Conservation (phyloP, 2,888 invertebrate genomes). For the Troides helena region DNA sequence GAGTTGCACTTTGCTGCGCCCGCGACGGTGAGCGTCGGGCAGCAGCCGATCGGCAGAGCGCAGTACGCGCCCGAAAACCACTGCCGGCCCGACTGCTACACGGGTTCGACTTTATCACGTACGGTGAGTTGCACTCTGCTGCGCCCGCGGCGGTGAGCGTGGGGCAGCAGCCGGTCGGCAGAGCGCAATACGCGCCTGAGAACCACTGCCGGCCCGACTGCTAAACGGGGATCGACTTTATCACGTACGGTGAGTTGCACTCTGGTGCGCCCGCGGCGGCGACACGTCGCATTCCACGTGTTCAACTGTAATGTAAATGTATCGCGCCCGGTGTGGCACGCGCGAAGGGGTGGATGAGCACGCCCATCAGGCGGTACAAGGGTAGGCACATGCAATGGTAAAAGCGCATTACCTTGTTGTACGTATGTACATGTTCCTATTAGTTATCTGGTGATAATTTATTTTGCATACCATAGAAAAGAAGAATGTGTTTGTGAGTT, state of each 20-base stretch:
- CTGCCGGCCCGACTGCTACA: slow-evolving; percentile 88
- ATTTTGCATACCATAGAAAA: too few species aligned
- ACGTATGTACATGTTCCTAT: too few species aligned
- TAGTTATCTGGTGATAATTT: too few species aligned
- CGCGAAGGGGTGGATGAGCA: too few species aligned
- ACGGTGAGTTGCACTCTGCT: background rate
- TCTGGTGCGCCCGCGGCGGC: slow-evolving; percentile 22
- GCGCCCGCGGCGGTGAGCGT: slow-evolving; percentile 39
- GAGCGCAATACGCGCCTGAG: slow-evolving; percentile 86
- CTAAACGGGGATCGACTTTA: slow-evolving; percentile 86
- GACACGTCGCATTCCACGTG: too few species aligned
- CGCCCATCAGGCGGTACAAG: too few species aligned
- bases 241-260: background rate
- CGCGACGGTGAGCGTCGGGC: slow-evolving; percentile 43
- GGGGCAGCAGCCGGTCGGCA: slow-evolving; percentile 74
- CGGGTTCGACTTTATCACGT: slow-evolving; percentile 81
- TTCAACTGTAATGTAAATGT: too few species aligned
- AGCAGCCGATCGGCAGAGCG: slow-evolving; percentile 79
- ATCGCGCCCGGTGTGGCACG: too few species aligned
- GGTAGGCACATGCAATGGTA: too few species aligned
- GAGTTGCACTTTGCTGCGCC: background rate
- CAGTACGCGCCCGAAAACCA: slow-evolving; percentile 86
- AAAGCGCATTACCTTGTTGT: too few species aligned
- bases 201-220: slow-evolving; percentile 85
- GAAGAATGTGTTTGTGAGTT: too few species aligned